Conservation (phyloP, 2,797 vertebrate genomes). For the Agapornis canus region DNA sequence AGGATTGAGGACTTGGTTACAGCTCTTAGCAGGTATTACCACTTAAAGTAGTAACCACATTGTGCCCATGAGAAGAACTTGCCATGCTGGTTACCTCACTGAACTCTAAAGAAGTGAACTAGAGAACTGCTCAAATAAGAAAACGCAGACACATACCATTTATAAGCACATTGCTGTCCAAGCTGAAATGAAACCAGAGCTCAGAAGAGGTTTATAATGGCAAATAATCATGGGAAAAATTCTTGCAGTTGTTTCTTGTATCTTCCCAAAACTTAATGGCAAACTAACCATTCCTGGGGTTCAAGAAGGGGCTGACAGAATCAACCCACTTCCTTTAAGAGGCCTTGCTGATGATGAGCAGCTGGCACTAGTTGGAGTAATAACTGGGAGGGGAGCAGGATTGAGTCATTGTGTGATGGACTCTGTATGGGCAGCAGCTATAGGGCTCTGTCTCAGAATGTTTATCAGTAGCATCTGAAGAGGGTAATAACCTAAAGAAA, state of each 20-base stretch:
- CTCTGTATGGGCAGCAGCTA: not conserved
- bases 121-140: not conserved
- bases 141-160: not conserved
- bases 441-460: not conserved
- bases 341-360: not conserved
- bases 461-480: not conserved
- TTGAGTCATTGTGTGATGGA: not conserved
- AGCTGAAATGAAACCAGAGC: not conserved
- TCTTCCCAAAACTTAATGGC: not conserved
- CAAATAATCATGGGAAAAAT: not conserved
- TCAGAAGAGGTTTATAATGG: not conserved
- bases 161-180: not conserved
- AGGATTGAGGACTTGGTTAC: not conserved
- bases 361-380: not conserved
- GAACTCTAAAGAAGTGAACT: not conserved
- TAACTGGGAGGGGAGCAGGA: not conserved
- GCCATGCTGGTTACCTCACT: not conserved
- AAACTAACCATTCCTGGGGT: rapidly evolving
- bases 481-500: not conserved
- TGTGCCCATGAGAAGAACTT: rapidly evolving
- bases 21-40: not conserved
- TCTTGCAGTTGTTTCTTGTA: not conserved
- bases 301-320: not conserved
- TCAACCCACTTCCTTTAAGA: not conserved
- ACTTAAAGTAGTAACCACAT: not conserved